Conservation (phyloP, 2,888 invertebrate species). For the Cinara cedri region DNA sequence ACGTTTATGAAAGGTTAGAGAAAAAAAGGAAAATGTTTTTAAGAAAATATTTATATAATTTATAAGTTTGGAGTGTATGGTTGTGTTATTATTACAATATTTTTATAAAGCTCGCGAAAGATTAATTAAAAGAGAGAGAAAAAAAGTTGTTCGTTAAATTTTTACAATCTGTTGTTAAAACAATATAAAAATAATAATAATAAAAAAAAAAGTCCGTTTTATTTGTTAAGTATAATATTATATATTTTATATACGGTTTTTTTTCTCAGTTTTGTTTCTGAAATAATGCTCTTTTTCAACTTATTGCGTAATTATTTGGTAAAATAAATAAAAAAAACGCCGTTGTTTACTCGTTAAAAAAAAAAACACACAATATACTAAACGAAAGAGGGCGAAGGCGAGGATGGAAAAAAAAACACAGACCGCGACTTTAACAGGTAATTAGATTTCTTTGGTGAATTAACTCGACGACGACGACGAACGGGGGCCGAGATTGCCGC, state of each 20-base stretch:
- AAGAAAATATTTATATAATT: slow-evolving; percentile 50
- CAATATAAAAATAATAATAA: slow-evolving; percentile 37
- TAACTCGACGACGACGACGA: slow-evolving; percentile 41
- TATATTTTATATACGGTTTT: neutral
- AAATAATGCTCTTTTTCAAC: slow-evolving; percentile 47
- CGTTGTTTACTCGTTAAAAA: slow-evolving; percentile 37
- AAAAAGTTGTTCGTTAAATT: slow-evolving; percentile 56
- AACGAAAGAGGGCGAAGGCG: neutral
- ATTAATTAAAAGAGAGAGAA: slow-evolving; percentile 49
- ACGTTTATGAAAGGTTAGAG: neutral
- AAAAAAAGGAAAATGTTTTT: slow-evolving; percentile 22
- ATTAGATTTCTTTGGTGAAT: slow-evolving; percentile 54
- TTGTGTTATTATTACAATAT: slow-evolving; percentile 17
- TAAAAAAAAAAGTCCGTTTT: slow-evolving; percentile 32
- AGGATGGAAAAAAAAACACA: slow-evolving; percentile 18
- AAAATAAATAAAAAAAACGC: slow-evolving; percentile 39
- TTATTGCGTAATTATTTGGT: slow-evolving; percentile 56
- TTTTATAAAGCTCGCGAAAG: slow-evolving; percentile 51
- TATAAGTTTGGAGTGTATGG: slow-evolving; percentile 39
- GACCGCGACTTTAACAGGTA: slow-evolving; percentile 54
- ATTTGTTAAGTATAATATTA: slow-evolving; percentile 18
- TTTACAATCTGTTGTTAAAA: slow-evolving; percentile 53
- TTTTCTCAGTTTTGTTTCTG: slow-evolving; percentile 25
- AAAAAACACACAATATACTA: slow-evolving; percentile 22
- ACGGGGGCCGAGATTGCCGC: slow-evolving; percentile 19